A percentile compares a stretch with the other conserved stretches of the same genome.
These are phyloP conservation scores for Metopia argyrocephala DNA, from an alignment of 2,888 invertebrate genomes.

Conservation along the genomic window DNA sequence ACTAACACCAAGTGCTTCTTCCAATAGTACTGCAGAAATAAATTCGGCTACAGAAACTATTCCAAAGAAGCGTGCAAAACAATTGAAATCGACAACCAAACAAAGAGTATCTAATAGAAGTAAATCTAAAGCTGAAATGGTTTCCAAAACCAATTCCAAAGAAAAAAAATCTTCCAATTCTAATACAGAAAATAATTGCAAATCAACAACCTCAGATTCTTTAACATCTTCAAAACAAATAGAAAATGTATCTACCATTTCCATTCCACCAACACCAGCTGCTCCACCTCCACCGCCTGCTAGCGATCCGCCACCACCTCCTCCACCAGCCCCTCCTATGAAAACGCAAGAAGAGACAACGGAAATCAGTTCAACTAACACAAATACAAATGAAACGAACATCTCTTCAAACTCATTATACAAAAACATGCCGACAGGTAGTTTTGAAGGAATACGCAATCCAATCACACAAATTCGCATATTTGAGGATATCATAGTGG, in stretches of 20 bases:
- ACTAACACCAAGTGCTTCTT: not conserved
- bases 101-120: not conserved
- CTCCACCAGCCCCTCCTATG: not conserved
- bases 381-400: not conserved
- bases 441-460: constrained; percentile 69
- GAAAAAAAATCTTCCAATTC: not conserved
- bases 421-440: constrained; percentile 68
- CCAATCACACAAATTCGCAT: constrained; percentile 74
- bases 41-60: not conserved
- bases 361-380: not conserved
- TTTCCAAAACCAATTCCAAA: not conserved
- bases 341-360: not conserved
- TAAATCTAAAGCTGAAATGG: not conserved
- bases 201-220: not conserved
- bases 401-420: constrained; percentile 43
- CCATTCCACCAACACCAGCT: not conserved
- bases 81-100: not conserved
- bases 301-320: not conserved
- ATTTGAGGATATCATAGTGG: constrained; percentile 72
- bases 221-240: not conserved
- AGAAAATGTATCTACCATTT: not conserved
- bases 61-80: not conserved
- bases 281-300: not conserved
- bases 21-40: not conserved
- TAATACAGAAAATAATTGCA: not conserved